Conservation (phyloP, 2,888 invertebrate species). For the Tridacna gigas region DNA sequence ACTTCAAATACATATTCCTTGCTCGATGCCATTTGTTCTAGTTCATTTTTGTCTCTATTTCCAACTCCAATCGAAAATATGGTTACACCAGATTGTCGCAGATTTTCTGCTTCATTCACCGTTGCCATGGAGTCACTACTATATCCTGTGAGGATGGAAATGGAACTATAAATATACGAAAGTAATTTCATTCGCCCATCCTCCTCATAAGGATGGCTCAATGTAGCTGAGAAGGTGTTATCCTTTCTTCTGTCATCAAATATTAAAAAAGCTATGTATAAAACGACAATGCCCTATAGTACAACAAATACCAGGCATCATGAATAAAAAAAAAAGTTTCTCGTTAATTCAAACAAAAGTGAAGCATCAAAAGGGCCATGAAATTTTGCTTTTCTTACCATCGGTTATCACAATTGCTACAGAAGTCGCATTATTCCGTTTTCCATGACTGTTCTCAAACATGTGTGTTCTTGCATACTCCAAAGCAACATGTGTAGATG, state of each 20-base stretch:
- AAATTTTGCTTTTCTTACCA: not conserved
- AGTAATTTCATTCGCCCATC: no score
- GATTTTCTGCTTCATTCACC: not conserved
- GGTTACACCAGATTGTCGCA: not conserved
- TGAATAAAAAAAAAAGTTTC: no score
- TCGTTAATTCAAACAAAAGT: no score
- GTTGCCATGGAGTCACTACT: not conserved
- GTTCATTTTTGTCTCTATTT: conserved; percentile 2
- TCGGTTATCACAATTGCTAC: not conserved
- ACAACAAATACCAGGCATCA: no score
- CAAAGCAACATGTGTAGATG: conserved; percentile 4
- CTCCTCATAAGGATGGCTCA: no score
- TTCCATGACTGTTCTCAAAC: not conserved
- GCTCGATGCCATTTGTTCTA: not conserved
- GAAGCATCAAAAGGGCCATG: no score
- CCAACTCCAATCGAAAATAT: not conserved
- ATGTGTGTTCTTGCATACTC: conserved; percentile 7
- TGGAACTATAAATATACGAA: not conserved
- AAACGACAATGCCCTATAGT: no score
- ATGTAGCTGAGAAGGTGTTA: no score
- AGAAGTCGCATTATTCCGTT: not conserved
- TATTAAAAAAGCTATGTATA: no score
- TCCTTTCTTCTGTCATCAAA: no score
- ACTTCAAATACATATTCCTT: conserved; percentile 2
- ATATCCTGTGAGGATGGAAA: not conserved